A percentile compares a stretch with the other conserved stretches of the same genome.
These are phyloP conservation scores for Dipus sagitta DNA, from an alignment of 2,797 vertebrate species.

Conservation along the genomic window DNA sequence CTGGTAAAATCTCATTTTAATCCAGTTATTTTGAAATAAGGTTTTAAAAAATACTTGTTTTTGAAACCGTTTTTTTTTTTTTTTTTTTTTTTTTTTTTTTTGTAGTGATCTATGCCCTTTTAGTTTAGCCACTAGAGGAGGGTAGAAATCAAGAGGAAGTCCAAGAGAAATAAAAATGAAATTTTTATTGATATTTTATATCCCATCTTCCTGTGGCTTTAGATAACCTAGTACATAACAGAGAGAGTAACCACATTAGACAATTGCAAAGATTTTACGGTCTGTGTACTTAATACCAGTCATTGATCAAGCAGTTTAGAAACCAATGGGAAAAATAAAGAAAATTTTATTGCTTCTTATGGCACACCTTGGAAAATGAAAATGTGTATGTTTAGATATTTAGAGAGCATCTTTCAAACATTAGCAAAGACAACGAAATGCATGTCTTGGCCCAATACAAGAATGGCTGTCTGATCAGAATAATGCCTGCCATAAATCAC, in stretches of 20 bases:
- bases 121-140: background rate
- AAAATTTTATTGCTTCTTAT: conserved; percentile 42
- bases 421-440: conserved; percentile 4
- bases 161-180: conserved; percentile 3
- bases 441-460: background rate
- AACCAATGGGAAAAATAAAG: conserved; percentile 31
- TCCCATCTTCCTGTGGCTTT: conserved; percentile 41
- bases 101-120: conserved; percentile 49
- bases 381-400: conserved; percentile 44
- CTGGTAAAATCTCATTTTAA: conserved; percentile 10
- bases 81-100: background rate
- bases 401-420: conserved; percentile 32
- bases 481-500: background rate
- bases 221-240: conserved; percentile 15
- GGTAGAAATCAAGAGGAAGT: background rate
- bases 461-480: background rate
- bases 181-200: conserved; percentile 61
- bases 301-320: conserved; percentile 65
- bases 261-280: conserved; percentile 45
- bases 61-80: background rate
- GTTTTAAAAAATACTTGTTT: background rate
- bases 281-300: conserved; percentile 27
- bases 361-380: conserved; percentile 49
- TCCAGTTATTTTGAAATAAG: conserved; percentile 56
- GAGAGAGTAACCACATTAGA: conserved; percentile 39